phyloP scores from a whole-genome alignment of 2,888 invertebrate genomes.

The Polia nebulosa region DNA sequence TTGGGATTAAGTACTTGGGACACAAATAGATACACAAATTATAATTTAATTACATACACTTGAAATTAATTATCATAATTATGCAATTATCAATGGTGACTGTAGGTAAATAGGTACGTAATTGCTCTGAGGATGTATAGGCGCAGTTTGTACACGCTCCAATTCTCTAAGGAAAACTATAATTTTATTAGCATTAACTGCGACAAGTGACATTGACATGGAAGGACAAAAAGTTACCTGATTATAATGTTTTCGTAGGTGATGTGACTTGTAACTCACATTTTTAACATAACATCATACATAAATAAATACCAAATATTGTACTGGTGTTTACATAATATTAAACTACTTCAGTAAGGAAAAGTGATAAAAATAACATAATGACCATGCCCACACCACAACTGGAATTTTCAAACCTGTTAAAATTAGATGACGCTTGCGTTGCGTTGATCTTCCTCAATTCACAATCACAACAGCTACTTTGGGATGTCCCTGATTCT shows the following conservation, averaged over 20 bases:
- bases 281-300: slow-evolving; percentile 11
- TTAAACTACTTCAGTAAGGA: slow-evolving; percentile 5
- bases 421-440: slow-evolving; percentile 53
- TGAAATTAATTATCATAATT: slow-evolving; percentile 31
- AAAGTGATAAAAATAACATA: slow-evolving; percentile 38
- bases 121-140: slow-evolving; percentile 18
- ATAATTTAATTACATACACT: slow-evolving; percentile 26
- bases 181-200: slow-evolving; percentile 19
- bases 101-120: background rate
- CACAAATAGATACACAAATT: slow-evolving; percentile 28
- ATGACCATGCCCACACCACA: slow-evolving; percentile 6
- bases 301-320: background rate
- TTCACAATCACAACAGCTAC: slow-evolving; percentile 39
- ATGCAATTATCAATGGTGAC: slow-evolving; percentile 20
- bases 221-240: slow-evolving; percentile 12
- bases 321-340: background rate
- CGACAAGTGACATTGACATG: slow-evolving; percentile 14
- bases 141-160: slow-evolving; percentile 30
- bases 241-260: slow-evolving; percentile 21
- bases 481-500: slow-evolving; percentile 45
- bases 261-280: no score
- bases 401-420: slow-evolving; percentile 52
- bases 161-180: slow-evolving; percentile 28
- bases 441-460: slow-evolving; percentile 61
- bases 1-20: slow-evolving; percentile 24